Percentiles rank a stretch among this genome's conserved stretches.
Conservation (phyloP, 1,140 invertebrate genomes). For the Paraescarpia echinospica region DNA sequence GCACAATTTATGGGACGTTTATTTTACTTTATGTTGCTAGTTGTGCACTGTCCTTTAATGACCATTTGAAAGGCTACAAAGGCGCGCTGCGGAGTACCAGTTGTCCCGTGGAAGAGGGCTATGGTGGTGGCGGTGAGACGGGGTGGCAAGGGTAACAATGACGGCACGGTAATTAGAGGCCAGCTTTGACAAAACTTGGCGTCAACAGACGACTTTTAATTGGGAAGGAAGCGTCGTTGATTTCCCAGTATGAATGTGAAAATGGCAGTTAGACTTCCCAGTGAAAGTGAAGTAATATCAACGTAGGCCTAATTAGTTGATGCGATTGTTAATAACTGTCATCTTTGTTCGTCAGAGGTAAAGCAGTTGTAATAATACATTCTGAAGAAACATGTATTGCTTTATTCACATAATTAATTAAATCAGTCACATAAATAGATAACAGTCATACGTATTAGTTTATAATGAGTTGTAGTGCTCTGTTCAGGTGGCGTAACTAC, state of each 20-base stretch:
- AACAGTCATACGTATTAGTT: neutral
- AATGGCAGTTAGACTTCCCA: neutral
- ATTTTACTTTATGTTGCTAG: neutral
- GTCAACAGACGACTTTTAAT: neutral
- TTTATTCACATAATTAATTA: too few relatives aligned
- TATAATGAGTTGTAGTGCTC: neutral
- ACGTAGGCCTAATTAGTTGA: neutral
- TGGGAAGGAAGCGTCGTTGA: neutral
- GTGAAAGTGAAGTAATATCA: neutral
- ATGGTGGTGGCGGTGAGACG: neutral
- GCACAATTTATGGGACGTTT: neutral
- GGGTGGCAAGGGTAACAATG: neutral
- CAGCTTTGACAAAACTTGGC: neutral
- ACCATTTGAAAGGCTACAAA: neutral
- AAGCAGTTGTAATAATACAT: too few relatives aligned
- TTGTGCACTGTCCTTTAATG: neutral
- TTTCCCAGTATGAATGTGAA: neutral
- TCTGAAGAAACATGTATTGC: too few relatives aligned
- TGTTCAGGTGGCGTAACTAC: too few relatives aligned
- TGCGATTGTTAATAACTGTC: neutral
- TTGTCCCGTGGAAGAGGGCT: neutral
- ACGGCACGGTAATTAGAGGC: neutral
- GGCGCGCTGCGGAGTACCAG: neutral
- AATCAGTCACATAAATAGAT: too few relatives aligned
- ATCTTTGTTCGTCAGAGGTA: neutral